Evolutionary conservation across 2,888 invertebrate genomes (phyloP).

Genomic region (Metacarcinus magister): DNA sequence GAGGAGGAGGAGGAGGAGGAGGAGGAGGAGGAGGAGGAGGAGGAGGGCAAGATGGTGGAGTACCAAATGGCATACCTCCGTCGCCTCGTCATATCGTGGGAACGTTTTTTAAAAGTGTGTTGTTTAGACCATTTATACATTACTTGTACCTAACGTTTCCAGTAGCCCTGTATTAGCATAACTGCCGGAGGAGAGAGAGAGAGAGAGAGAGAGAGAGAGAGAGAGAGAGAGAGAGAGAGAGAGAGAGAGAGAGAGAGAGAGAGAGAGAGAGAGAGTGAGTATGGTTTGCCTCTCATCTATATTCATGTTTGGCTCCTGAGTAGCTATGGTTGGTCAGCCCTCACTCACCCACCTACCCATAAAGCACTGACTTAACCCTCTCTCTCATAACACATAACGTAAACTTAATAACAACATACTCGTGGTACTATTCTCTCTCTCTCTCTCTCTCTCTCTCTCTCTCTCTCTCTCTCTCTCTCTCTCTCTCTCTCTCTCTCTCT

Average conservation of each 20-base stretch:
- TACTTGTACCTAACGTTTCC: background rate
- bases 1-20: background rate
- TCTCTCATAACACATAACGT: background rate
- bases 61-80: background rate
- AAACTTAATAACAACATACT: background rate
- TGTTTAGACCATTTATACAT: background rate
- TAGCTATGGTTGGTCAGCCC: background rate
- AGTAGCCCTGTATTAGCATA: background rate
- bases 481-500: constrained; percentile 63
- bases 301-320: background rate
- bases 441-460: constrained; percentile 45
- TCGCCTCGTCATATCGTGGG: constrained; percentile 16
- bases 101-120: background rate
- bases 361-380: background rate
- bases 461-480: constrained; percentile 23
- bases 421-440: constrained; percentile 47
- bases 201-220: constrained; percentile 61
- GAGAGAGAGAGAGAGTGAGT: background rate
- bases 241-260: constrained; percentile 58
- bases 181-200: constrained; percentile 47
- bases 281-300: background rate
- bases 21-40: background rate
- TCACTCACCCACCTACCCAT: background rate
- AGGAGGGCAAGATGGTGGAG: background rate
- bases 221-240: constrained; percentile 52